Base-by-base conservation (phyloP, 92 coral and sea anemone genomes). In the Palythoa grandiflora region DNA sequence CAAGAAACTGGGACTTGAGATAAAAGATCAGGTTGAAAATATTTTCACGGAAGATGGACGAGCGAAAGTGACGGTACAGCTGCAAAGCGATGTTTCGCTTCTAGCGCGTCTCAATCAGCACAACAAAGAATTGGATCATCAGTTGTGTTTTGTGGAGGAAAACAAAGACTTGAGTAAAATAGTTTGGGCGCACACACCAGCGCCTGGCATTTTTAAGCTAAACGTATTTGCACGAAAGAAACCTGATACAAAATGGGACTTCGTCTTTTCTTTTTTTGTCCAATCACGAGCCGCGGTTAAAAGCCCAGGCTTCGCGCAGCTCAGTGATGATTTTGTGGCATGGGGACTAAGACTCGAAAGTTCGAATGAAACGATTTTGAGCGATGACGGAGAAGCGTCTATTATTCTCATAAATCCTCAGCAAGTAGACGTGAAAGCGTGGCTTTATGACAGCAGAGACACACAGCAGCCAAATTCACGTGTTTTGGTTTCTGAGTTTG, bases 301-400 rank as follows among this genome's bases (percentile, higher is more conserved):
- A 78, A 83, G 93, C 39, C 92, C 98, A 54, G 96, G 96, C 50
- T 95, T 93, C 68, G 93, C 94, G 6, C 89, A 85, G 36, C 77
- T 95, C 37, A 90, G 93, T 47, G 94, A 95, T 50, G 94, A 91
- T 17, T 95, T 95, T 66, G 88, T 96, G 16, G 77, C 89, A 16
- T 95, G 98, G 98, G 96, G 95, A 5, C 92, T 95, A 39, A 87
- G 93, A n/a, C 80, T 95, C 14, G 96, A 93, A 71, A 95, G 98
- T 79, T 90, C 94, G 53, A 68, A 79, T 44, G 96, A 95, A 83
- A 95, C 84, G 88, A 93, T 95, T 73, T 60, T 91, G 1, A 91
- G 85, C 2, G 88, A 93, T 54, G 93, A 95, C 72, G 94, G 93
- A 1, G 80, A 90, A 14, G 98, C 90, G 7, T 87, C 88, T 21